Evolutionary conservation across 2,113 vertebrate genomes (phyloP).

Genomic region (Stigmatopora argus): DNA sequence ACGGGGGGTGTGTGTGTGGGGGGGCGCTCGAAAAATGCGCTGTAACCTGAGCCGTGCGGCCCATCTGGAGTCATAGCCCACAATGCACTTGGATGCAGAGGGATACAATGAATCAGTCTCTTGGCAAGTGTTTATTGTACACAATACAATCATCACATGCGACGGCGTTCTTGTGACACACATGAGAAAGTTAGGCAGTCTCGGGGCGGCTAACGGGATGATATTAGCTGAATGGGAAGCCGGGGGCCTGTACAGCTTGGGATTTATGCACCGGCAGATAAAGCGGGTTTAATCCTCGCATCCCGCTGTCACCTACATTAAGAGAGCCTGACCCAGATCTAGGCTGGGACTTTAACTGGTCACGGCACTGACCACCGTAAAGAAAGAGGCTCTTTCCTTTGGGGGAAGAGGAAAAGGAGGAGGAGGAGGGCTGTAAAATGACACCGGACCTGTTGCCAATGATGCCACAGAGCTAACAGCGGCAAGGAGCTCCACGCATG

Average conservation of each 20-base stretch:
- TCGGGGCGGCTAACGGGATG: slow-evolving; percentile 44
- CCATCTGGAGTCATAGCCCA: slow-evolving; percentile 76
- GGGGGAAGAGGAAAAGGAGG: slow-evolving; percentile 15
- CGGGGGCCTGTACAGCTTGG: slow-evolving; percentile 53
- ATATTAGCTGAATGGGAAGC: slow-evolving; percentile 63
- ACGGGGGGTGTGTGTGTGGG: slow-evolving; percentile 47
- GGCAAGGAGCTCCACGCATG: slow-evolving; percentile 32
- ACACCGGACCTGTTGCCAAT: slow-evolving; percentile 57
- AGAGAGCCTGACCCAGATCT: slow-evolving; percentile 72
- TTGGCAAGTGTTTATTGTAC: slow-evolving; percentile 56
- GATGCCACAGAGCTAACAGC: slow-evolving; percentile 53
- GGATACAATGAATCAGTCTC: slow-evolving; percentile 51
- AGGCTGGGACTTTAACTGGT: slow-evolving; percentile 14
- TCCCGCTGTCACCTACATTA: slow-evolving; percentile 74
- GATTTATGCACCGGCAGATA: slow-evolving; percentile 73
- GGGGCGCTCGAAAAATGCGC: slow-evolving; percentile 65
- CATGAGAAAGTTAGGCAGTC: neutral
- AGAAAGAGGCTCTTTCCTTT: slow-evolving; percentile 31
- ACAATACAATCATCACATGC: slow-evolving; percentile 5
- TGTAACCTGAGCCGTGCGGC: slow-evolving; percentile 66
- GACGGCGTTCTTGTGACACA: neutral
- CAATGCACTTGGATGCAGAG: slow-evolving; percentile 70
- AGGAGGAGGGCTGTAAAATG: slow-evolving; percentile 53
- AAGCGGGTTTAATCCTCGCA: slow-evolving; percentile 71
- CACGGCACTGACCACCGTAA: neutral